Conservation (phyloP, 2,113 vertebrate genomes). For the Caloenas nicobarica region DNA sequence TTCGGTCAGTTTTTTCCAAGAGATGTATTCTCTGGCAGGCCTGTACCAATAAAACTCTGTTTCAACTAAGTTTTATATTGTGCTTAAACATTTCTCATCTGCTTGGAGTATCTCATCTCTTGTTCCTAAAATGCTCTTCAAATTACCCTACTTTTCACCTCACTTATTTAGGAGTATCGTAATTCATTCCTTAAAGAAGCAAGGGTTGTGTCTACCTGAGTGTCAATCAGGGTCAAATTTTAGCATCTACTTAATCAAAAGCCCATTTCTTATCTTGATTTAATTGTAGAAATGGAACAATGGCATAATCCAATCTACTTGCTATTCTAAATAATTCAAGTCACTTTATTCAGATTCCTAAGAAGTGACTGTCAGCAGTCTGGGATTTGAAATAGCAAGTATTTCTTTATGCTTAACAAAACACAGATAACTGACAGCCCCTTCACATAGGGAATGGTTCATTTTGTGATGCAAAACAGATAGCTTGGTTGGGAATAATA, state of each 20-base stretch:
- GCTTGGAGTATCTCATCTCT: not conserved
- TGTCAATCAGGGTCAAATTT: not conserved
- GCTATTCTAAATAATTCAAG: conserved; percentile 33
- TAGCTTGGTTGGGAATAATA: conserved; percentile 31
- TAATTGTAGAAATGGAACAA: conserved; percentile 37
- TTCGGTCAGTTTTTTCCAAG: not conserved
- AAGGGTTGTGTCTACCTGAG: not conserved
- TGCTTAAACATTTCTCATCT: not conserved
- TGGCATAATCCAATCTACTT: not conserved
- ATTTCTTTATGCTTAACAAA: conserved; percentile 58
- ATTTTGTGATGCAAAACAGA: conserved; percentile 60
- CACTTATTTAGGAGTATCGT: not conserved
- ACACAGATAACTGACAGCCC: conserved; percentile 45
- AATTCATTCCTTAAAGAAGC: not conserved
- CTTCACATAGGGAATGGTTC: conserved; percentile 11
- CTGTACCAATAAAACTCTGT: not conserved
- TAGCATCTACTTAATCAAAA: not conserved
- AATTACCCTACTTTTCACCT: not conserved
- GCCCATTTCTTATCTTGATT: conserved; percentile 15
- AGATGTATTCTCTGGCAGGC: not conserved
- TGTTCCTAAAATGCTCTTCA: not conserved
- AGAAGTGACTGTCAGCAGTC: conserved; percentile 4
- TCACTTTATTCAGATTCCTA: conserved; percentile 32
- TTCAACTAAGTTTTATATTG: not conserved
- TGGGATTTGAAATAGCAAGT: conserved; percentile 40